Conservation (phyloP, 2,797 vertebrate species). For the Crocodylus rhombifer region DNA sequence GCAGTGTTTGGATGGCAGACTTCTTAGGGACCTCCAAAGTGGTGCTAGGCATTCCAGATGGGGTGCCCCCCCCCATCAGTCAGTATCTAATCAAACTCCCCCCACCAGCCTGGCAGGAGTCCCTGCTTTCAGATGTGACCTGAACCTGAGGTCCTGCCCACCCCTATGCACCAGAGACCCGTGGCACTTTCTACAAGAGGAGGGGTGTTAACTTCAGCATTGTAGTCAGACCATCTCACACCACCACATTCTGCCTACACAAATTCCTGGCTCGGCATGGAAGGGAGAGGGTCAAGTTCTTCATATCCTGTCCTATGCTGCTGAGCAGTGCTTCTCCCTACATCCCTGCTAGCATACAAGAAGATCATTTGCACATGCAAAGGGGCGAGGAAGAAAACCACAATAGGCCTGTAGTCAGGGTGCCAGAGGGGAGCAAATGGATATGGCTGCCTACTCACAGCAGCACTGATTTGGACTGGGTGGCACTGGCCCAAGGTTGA, state of each 20-base stretch:
- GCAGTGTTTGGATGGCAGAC: background rate
- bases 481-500: background rate
- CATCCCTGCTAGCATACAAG: background rate
- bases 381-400: background rate
- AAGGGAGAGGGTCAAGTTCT: conserved; percentile 46
- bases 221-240: conserved; percentile 70
- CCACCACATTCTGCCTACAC: conserved; percentile 55
- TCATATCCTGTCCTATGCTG: background rate
- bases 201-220: conserved; percentile 50
- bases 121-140: background rate
- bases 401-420: background rate
- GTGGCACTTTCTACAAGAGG: background rate
- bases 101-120: background rate
- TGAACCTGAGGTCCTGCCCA: background rate
- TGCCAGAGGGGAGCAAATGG: background rate
- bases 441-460: background rate
- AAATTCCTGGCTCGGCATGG: conserved; percentile 34
- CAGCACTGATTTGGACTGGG: fast-evolving
- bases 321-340: conserved; percentile 21
- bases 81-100: background rate
- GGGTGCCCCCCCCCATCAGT: background rate
- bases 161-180: background rate
- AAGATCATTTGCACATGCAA: background rate
- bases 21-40: background rate
- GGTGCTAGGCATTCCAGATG: background rate